Conservation (phyloP, 2,797 vertebrate genomes). For the Phaenicophaeus curvirostris region DNA sequence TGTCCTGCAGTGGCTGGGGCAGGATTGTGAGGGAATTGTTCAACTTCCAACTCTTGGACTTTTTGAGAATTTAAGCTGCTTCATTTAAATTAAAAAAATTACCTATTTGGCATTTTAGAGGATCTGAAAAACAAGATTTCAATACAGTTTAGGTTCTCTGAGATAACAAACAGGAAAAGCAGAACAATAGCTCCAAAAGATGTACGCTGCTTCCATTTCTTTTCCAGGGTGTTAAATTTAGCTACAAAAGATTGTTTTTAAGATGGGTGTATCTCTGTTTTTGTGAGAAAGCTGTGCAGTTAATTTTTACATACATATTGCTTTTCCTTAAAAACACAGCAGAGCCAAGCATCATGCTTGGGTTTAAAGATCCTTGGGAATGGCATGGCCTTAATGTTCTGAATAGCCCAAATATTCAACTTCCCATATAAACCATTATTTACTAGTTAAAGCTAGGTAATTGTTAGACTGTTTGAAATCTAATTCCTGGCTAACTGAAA, state of each 20-base stretch:
- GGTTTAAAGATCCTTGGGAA: background rate
- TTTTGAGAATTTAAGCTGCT: background rate
- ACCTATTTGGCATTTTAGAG: background rate
- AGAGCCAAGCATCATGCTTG: background rate
- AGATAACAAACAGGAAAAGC: conserved; percentile 12
- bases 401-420: background rate
- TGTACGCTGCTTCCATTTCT: background rate
- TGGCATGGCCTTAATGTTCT: background rate
- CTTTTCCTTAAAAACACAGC: background rate
- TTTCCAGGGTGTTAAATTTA: background rate
- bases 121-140: background rate
- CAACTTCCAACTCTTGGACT: background rate
- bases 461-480: background rate
- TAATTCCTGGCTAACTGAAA: background rate
- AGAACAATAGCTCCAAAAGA: background rate
- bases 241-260: background rate
- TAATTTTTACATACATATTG: background rate
- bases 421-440: background rate
- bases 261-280: background rate
- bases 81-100: background rate
- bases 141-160: background rate
- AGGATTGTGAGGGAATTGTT: background rate
- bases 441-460: background rate
- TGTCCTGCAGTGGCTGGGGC: background rate
- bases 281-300: background rate